phyloP scores from a whole-genome alignment of 2,797 vertebrate genomes.

The Aulostomus chinensis region DNA sequence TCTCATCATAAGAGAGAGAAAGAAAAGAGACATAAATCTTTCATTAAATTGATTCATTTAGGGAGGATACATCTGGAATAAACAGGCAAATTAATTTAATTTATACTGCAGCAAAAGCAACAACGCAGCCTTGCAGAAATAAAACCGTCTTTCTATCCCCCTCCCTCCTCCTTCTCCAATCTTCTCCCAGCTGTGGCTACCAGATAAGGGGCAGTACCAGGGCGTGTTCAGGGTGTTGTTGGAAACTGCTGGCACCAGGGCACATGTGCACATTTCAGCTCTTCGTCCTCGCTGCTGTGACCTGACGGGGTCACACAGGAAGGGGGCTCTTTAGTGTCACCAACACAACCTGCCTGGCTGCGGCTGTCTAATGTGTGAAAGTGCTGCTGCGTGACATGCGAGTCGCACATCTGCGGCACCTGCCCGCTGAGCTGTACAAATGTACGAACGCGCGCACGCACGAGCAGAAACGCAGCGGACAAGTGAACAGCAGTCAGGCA shows the following conservation, averaged over 20 bases:
- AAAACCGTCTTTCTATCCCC: conserved; percentile 7
- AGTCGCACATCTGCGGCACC: conserved; percentile 71
- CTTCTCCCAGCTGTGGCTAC: conserved; percentile 64
- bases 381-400: conserved; percentile 6
- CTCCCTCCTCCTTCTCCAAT: conserved; percentile 19
- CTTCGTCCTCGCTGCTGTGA: conserved; percentile 63
- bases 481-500: conserved; percentile 50
- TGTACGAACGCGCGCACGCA: conserved; percentile 29
- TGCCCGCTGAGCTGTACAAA: conserved; percentile 58
- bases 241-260: conserved; percentile 68
- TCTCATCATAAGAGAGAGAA: conserved; percentile 21
- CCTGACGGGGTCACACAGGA: conserved; percentile 58
- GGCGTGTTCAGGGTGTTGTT: conserved; percentile 72
- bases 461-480: conserved; percentile 2
- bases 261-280: conserved; percentile 67
- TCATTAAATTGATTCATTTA: conserved; percentile 25
- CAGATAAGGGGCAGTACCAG: conserved; percentile 72
- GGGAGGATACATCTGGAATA: conserved; percentile 10
- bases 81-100: conserved; percentile 32
- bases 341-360: conserved; percentile 40
- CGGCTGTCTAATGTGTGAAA: conserved; percentile 37
- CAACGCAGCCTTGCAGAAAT: conserved; percentile 25
- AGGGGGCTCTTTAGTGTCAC: conserved; percentile 48
- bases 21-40: conserved; percentile 17
- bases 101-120: conserved; percentile 36